Evolutionary conservation across 1,140 invertebrate genomes (phyloP).

Genomic region (Nylanderia fulva): DNA sequence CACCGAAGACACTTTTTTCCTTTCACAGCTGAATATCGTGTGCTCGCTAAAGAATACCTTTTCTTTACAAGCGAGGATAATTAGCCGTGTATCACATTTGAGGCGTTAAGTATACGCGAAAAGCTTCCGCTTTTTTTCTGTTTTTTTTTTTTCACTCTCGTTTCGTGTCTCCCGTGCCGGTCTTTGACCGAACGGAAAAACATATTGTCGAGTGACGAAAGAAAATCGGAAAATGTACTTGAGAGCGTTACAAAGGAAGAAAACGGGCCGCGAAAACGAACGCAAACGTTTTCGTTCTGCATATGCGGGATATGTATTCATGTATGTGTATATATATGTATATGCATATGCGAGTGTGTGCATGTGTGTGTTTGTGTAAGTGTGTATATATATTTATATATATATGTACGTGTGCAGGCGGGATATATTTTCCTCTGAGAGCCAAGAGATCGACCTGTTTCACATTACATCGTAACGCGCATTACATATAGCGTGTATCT

Average conservation of each 20-base stretch:
- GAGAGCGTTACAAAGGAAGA: conserved; percentile 50
- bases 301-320: conserved; percentile 12
- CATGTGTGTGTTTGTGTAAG: not conserved
- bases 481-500: conserved; percentile 70
- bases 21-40: conserved; percentile 46
- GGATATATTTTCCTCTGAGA: conserved; percentile 81
- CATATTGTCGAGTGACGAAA: conserved; percentile 33
- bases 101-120: conserved; percentile 59
- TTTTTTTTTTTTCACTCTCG: conserved; percentile 20
- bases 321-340: not conserved
- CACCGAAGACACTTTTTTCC: conserved; percentile 47
- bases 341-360: not conserved
- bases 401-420: conserved; percentile 22
- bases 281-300: not conserved
- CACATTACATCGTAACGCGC: conserved; percentile 68
- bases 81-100: conserved; percentile 58
- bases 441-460: conserved; percentile 83
- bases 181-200: not conserved
- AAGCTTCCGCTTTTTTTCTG: conserved; percentile 46
- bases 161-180: conserved; percentile 3
- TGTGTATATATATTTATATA: not conserved
- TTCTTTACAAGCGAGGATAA: conserved; percentile 19
- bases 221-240: conserved; percentile 53
- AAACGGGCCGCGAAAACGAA: conserved; percentile 39
- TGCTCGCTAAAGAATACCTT: not conserved